phyloP scores from a whole-genome alignment of 2,888 invertebrate genomes.

The Eilema sororculum region DNA sequence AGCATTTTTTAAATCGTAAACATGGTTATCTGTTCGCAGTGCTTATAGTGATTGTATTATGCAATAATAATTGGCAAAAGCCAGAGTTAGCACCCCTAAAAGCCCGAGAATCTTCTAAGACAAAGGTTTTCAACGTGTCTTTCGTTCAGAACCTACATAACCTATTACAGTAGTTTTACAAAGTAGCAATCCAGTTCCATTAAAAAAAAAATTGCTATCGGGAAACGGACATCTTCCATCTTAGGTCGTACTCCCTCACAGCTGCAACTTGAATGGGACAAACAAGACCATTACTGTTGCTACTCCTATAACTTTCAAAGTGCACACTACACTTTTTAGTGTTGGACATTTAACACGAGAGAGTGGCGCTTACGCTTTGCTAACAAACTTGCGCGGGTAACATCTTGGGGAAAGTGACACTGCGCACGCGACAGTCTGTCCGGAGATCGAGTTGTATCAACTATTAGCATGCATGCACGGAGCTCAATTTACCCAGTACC shows the following conservation, averaged over 20 bases:
- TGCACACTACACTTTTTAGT: not conserved
- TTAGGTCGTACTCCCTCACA: too few relatives aligned
- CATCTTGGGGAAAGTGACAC: slow-evolving; percentile 77
- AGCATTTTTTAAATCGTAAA: slow-evolving; percentile 12
- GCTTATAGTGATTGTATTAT: slow-evolving; percentile 60
- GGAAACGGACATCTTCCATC: too few relatives aligned
- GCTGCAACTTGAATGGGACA: too few relatives aligned
- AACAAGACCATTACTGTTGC: too few relatives aligned
- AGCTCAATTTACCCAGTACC: not conserved
- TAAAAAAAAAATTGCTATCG: too few relatives aligned
- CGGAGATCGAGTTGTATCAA: slow-evolving; percentile 58
- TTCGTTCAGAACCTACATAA: not conserved
- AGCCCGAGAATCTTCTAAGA: not conserved
- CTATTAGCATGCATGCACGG: slow-evolving; percentile 66
- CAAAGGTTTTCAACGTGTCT: not conserved
- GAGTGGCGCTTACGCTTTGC: slow-evolving; percentile 71
- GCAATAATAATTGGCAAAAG: slow-evolving; percentile 71
- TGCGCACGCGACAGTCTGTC: slow-evolving; percentile 72
- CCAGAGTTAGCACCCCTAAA: slow-evolving; percentile 34
- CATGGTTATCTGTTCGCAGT: slow-evolving; percentile 58
- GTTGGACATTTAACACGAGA: slow-evolving; percentile 70
- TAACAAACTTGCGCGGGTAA: slow-evolving; percentile 71
- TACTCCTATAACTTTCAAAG: not conserved
- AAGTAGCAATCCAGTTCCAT: too few relatives aligned
- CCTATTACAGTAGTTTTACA: too few relatives aligned